These are phyloP conservation scores for Drosophila bocki DNA, from an alignment of 1,140 invertebrate genomes.

Conservation along the genomic window DNA sequence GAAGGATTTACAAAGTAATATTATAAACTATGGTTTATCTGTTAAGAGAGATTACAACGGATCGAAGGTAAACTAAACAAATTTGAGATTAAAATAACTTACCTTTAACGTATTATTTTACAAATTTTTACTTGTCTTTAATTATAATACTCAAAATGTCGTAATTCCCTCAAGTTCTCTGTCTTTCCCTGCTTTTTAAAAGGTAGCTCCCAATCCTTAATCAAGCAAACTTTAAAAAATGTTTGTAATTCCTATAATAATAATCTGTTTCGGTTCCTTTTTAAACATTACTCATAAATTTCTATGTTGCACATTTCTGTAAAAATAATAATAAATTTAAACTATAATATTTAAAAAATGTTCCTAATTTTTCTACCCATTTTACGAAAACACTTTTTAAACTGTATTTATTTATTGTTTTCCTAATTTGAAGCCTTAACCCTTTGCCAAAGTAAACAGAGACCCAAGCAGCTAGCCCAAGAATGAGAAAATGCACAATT, in stretches of 20 bases:
- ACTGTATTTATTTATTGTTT: slow-evolving; percentile 5
- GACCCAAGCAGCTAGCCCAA: slow-evolving; percentile 35
- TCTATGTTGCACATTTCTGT: no score
- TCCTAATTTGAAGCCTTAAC: slow-evolving; percentile 62
- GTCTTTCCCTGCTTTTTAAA: no score
- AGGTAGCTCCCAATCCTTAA: no score
- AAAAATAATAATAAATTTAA: not conserved
- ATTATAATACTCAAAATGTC: no score
- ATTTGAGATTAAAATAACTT: not conserved
- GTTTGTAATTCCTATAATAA: no score
- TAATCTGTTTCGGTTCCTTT: no score
- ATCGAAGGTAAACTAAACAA: not conserved
- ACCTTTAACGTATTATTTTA: no score
- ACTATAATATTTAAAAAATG: not conserved
- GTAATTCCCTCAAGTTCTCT: no score
- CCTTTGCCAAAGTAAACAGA: slow-evolving; percentile 69
- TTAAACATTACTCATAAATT: not conserved
- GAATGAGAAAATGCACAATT: slow-evolving; percentile 22
- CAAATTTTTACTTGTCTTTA: no score
- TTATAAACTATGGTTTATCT: no score
- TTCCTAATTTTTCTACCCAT: not conserved
- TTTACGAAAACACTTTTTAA: not conserved
- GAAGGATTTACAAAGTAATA: not conserved
- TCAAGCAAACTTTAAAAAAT: no score
- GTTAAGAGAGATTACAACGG: no score